Evolutionary conservation across 1,140 invertebrate species (phyloP), one percentile per base, ranked within the genome.

Genomic region (Drosophila busckii): DNA sequence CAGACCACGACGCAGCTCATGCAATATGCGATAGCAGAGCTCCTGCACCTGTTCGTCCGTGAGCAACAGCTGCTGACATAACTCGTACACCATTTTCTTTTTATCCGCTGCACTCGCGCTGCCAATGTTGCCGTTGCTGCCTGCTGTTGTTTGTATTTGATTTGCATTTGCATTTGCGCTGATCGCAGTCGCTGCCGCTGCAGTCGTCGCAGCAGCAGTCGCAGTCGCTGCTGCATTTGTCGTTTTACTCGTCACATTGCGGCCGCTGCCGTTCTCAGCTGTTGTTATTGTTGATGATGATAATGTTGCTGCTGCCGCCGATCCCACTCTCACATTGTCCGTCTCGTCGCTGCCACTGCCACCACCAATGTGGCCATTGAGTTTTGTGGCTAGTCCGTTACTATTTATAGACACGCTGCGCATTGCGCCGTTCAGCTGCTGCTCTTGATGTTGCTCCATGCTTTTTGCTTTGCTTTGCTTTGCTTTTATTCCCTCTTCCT

Each of bases 51-150:
- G 92, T 58, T 96, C 94, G 76, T 97, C 92, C 29, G 91, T 91
- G 22, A 98, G 89, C 34, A 96, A 91, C 58, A 99, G 89, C 53
- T 96, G 92, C 86, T 94, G 92, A 88, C 96, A 96, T 88, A 93
- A 91, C 88, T 96, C 94, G 87, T 94, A 92, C 82, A 98, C 93
- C 96, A 86, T 86, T 82, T 86, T 84, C 52, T 64, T 69, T 85
- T 86, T 86, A 46, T 86, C 80, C 65, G 75, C 73, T 63, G 71
- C 76, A 70, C 64, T 73, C 53, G 73, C 54, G 50, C 73, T 52
- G 52, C 55, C 41, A 55, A 52, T 38, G 44, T 22, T 10, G 46
- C 31, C 38, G 44, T 29, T 61, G 41, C 38, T 45, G 42, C 45
- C 58, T 38, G 40, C 40, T 35, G 61, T 32, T 60, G 48, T 50